Evolutionary conservation across 2,113 vertebrate genomes (phyloP).

Genomic region (Zosterops japonicus): DNA sequence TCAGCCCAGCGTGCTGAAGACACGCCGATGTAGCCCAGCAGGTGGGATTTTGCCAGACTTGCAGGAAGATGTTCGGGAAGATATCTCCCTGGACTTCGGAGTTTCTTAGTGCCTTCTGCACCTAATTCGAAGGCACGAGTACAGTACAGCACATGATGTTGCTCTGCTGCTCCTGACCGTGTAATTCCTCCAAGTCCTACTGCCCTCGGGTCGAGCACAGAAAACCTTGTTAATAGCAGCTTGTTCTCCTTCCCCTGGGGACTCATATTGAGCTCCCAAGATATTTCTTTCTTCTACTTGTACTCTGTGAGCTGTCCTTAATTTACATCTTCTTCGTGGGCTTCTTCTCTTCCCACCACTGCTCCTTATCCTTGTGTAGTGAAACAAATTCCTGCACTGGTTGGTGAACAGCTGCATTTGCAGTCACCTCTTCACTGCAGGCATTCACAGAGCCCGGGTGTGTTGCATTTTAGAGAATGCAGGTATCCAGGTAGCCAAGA

Average conservation of each 20-base stretch:
- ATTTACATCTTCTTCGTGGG: background rate
- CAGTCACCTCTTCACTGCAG: background rate
- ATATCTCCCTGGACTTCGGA: accelerated
- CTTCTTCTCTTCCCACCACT: background rate
- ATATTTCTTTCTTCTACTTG: background rate
- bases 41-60: background rate
- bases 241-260: background rate
- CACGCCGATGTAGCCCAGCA: accelerated
- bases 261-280: background rate
- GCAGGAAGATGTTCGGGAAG: background rate
- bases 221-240: background rate
- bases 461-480: background rate
- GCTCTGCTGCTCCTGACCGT: background rate
- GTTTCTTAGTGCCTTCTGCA: background rate
- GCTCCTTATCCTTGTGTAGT: accelerated
- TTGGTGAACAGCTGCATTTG: accelerated
- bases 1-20: background rate
- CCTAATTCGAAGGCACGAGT: background rate
- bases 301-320: background rate
- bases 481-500: background rate
- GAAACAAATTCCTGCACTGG: background rate
- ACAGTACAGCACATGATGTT: accelerated
- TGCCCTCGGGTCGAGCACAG: accelerated
- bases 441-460: background rate
- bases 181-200: background rate